Base-by-base conservation (phyloP, 2,888 invertebrate species). In the Drosophila birchii region DNA sequence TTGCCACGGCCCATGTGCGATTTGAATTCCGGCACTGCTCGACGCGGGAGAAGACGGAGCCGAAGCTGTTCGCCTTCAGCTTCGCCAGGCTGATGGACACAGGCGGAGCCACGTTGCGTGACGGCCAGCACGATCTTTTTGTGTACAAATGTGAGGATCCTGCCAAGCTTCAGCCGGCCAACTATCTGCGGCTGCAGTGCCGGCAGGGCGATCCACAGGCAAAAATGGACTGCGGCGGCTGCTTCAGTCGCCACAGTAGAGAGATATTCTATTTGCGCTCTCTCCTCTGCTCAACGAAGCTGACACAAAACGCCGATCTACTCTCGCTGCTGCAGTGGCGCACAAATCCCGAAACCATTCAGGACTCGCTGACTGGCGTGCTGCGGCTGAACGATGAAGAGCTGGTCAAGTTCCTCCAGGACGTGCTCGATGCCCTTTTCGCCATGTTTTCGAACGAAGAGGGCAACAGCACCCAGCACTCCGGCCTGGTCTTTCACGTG, bases 11-110 rank as follows among this genome's bases (percentile, higher is more conserved):
- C 20, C 98, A 98, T 92, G 95, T 98, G 4, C 94, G 98, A 71
- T 95, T 98, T 81, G 98, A 98, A 93, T 98, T 97, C 91, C 94
- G 97, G 39, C 98, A 98, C 93, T 98, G 98, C 91, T 98, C 98
- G 64, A 98, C 97, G 0, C 94, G 97, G 60, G 98, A 98, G 80
- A 98, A 97, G 91, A 96, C 95, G 59, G 98, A 98, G 90, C 96
- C 97, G 81, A 98, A 98, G 91, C 93, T 98, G 12, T 97, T 98
- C 90, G 98, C 97, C 0, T 98, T 98, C 91, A 96, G 98, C 16
- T 98, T 98, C 92, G 95, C 96, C 9, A 95, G 97, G 3, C 93
- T 98, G 32, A 98, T 98, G 97, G 97, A 98, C 91, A 95, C 96
- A 58, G 96, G 97, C 78, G 98, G 97, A 1, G 97, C 98, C 1